phyloP scores from a whole-genome alignment of 2,797 vertebrate species.

The Enteromius anoplus region DNA sequence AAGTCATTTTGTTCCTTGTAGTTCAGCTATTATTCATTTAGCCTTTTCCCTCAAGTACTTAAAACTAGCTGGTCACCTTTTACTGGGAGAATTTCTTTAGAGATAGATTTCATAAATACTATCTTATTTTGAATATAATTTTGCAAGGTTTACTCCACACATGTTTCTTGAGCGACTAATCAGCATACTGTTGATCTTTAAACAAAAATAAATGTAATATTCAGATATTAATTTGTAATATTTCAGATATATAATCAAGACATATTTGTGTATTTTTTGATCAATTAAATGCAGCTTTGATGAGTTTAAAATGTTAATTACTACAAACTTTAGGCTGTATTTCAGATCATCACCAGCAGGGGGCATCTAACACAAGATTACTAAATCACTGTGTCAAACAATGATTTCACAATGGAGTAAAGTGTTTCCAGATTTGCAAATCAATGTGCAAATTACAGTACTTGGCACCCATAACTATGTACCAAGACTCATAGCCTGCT shows the following conservation, averaged over 20 bases:
- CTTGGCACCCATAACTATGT: slow-evolving; percentile 11
- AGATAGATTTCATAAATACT: too few relatives aligned
- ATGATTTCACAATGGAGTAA: slow-evolving; percentile 17
- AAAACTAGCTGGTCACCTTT: neutral
- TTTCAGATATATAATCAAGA: neutral
- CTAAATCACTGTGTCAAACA: slow-evolving; percentile 31
- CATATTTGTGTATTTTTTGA: neutral
- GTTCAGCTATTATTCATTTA: neutral
- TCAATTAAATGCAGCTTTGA: neutral
- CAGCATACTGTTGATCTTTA: too few relatives aligned
- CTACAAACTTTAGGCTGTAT: neutral
- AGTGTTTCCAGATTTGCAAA: slow-evolving; percentile 34
- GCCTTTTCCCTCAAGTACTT: neutral
- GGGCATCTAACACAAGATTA: slow-evolving; percentile 67
- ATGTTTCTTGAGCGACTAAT: neutral
- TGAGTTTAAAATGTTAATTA: neutral
- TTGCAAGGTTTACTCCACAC: neutral
- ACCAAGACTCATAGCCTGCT: neutral
- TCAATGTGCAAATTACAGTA: slow-evolving; percentile 26
- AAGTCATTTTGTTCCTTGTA: neutral
- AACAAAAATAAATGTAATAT: too few relatives aligned
- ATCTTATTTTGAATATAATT: neutral
- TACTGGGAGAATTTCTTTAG: neutral
- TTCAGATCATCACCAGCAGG: slow-evolving; percentile 66
- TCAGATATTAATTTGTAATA: too few relatives aligned